Evolutionary conservation across 2,113 vertebrate species (phyloP).

Genomic region (Sorex araneus): DNA sequence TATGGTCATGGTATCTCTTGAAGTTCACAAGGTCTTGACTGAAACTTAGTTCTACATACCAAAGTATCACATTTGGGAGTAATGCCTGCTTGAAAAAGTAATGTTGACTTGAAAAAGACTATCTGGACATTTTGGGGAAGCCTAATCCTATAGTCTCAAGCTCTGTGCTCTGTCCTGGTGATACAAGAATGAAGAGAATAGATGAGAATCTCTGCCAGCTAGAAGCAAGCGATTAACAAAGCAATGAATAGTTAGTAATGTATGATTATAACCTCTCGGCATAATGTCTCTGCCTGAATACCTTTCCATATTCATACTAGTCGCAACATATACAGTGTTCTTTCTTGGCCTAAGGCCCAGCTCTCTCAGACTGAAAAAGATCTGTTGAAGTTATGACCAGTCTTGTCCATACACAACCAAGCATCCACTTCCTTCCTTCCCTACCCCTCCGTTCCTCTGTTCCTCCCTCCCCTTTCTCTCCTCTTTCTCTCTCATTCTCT

Average conservation of each 20-base stretch:
- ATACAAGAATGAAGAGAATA: background rate
- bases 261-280: background rate
- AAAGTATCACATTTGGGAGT: too few relatives aligned
- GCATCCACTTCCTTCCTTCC: too few relatives aligned
- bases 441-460: too few relatives aligned
- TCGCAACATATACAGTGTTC: background rate
- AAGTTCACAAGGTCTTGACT: too few relatives aligned
- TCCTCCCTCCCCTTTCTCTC: too few relatives aligned
- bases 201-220: background rate
- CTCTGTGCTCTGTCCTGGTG: background rate
- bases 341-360: background rate
- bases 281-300: conserved; percentile 48
- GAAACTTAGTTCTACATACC: too few relatives aligned
- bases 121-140: too few relatives aligned
- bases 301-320: background rate
- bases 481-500: too few relatives aligned
- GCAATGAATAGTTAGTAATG: background rate
- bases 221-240: background rate
- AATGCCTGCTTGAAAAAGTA: too few relatives aligned
- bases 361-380: background rate
- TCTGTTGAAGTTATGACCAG: background rate
- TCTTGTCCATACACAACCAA: background rate
- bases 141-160: background rate
- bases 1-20: too few relatives aligned
- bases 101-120: too few relatives aligned